A percentile compares a stretch with the other conserved stretches of the same genome.
Conservation (phyloP, 2,888 invertebrate species). For the Cerastis rubricosa region DNA sequence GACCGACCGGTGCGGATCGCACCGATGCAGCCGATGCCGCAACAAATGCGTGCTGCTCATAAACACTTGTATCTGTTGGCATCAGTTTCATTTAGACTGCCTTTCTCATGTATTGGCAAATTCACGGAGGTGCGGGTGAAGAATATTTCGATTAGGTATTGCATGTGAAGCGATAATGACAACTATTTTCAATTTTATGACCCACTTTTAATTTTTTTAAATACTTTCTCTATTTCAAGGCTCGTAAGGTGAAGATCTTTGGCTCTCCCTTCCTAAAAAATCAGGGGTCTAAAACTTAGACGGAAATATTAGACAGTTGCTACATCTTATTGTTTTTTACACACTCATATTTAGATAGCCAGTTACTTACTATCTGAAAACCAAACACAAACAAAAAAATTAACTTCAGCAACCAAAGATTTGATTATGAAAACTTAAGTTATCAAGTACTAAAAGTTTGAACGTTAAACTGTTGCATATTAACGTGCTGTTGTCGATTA, state of each 20-base stretch:
- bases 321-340: background rate
- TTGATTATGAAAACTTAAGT: background rate
- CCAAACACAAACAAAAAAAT: background rate
- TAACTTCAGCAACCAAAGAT: background rate
- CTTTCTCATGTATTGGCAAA: conserved; percentile 36
- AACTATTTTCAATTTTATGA: background rate
- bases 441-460: conserved; percentile 25
- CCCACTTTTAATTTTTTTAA: background rate
- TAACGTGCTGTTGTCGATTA: conserved; percentile 74
- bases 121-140: conserved; percentile 10
- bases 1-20: conserved; percentile 58
- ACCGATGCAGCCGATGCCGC: conserved; percentile 52
- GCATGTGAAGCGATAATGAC: background rate
- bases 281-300: background rate
- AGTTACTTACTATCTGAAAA: background rate
- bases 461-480: conserved; percentile 55
- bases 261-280: background rate
- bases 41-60: conserved; percentile 65
- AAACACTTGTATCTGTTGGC: conserved; percentile 66
- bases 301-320: background rate
- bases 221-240: background rate
- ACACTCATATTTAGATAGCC: background rate
- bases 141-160: background rate
- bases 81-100: conserved; percentile 55
- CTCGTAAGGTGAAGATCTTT: background rate